phyloP scores from a whole-genome alignment of 2,888 invertebrate species.

The Venusia cambrica region DNA sequence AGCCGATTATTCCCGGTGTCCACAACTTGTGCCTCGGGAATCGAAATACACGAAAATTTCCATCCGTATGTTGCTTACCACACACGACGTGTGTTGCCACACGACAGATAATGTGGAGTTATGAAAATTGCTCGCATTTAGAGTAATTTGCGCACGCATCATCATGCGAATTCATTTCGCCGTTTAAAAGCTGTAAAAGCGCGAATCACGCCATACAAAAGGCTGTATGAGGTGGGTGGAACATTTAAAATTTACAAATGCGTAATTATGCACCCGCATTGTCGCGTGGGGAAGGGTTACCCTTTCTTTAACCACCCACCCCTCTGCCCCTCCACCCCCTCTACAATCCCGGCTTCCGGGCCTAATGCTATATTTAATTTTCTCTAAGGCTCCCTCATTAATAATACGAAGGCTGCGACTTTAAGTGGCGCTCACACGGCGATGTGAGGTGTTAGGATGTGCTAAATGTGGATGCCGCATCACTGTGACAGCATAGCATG shows the following conservation, averaged over 20 bases:
- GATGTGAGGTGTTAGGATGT: slow-evolving; percentile 54
- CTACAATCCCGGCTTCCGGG: slow-evolving; percentile 72
- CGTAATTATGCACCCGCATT: slow-evolving; percentile 81
- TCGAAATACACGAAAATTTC: not conserved
- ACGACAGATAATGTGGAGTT: slow-evolving; percentile 31
- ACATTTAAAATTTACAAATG: slow-evolving; percentile 81
- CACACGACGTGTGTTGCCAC: too few relatives aligned
- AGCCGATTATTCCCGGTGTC: too few relatives aligned
- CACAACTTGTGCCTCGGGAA: too few relatives aligned
- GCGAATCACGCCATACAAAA: slow-evolving; percentile 78
- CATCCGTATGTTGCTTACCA: slow-evolving; percentile 12
- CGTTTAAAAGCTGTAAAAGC: slow-evolving; percentile 68
- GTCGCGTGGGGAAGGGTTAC: slow-evolving; percentile 73
- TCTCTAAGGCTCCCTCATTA: slow-evolving; percentile 81
- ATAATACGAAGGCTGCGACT: slow-evolving; percentile 79
- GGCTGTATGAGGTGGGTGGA: slow-evolving; percentile 74
- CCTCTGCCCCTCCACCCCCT: slow-evolving; percentile 43
- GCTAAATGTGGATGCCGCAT: slow-evolving; percentile 39
- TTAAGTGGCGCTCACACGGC: slow-evolving; percentile 79
- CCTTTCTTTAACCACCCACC: slow-evolving; percentile 49
- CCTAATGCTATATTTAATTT: slow-evolving; percentile 82
- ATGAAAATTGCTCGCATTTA: slow-evolving; percentile 60
- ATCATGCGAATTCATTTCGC: slow-evolving; percentile 65
- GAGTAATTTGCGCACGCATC: slow-evolving; percentile 61
- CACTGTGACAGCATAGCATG: too few relatives aligned